Conservation (phyloP, 2,888 invertebrate genomes). For the Agrotis segetum region DNA sequence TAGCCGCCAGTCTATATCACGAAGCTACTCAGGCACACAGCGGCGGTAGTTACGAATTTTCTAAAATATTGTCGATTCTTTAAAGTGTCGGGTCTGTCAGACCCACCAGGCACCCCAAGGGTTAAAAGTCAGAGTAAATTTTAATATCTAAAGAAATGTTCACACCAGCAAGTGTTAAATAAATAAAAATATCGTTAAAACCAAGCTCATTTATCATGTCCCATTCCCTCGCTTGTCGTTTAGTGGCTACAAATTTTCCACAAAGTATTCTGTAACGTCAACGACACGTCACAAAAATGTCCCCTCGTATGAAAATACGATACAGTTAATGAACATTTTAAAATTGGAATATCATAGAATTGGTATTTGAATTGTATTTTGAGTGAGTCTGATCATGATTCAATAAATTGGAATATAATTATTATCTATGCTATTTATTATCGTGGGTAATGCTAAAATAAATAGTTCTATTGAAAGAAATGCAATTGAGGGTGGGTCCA, state of each 20-base stretch:
- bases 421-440: not conserved
- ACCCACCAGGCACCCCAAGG: no score
- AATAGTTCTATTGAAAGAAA: not conserved
- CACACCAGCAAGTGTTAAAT: not conserved
- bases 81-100: no score
- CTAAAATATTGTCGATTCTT: no score
- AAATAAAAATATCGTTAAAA: constrained; percentile 40
- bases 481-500: no score
- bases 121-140: not conserved
- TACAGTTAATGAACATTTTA: constrained; percentile 52
- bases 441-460: not conserved
- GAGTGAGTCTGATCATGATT: not conserved
- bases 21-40: no score
- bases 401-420: not conserved
- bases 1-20: no score
- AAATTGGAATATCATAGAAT: not conserved
- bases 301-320: constrained; percentile 51
- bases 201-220: constrained; percentile 26
- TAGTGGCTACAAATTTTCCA: constrained; percentile 59
- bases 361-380: constrained; percentile 13
- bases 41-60: no score
- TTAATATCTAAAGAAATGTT: constrained; percentile 27
- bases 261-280: constrained; percentile 30
- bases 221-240: constrained; percentile 24
- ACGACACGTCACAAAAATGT: constrained; percentile 55